Evolutionary conservation across 2,113 vertebrate species (phyloP), one percentile per base, ranked within the genome.

Genomic region (Zootoca vivipara): DNA sequence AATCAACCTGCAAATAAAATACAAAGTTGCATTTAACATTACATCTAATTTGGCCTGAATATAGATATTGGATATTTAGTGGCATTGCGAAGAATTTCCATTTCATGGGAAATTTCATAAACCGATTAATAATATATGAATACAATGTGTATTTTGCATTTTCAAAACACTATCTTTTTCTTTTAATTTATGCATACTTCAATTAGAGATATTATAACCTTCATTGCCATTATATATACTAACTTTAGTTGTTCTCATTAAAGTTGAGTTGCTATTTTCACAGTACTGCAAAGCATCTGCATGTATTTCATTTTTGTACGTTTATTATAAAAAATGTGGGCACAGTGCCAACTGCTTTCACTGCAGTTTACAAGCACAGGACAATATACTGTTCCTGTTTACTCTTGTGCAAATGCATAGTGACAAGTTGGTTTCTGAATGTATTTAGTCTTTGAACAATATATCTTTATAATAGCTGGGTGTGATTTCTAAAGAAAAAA

Each of bases 81-180:
- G 2, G 28, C 74, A 87, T 89, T 83, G 15, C 38, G n/a, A 0
- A 0, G 15, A 3, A 40, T 10, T 80, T 2, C 42, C 26, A 2
- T 89, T 92, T 89, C 85, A 77, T 83, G 89, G 15, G 85, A 90
- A 92, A 94, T 87, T 85, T 74, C 74, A 90, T 62, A 85, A 22
- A 20, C 8, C 87, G n/a, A 24, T 87, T 90, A 90, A 87, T 92
- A 90, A 89, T 92, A 40, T 26, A 67, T 67, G 15, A 82, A 40
- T 46, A 64, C 38, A 56, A 81, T 83, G 52, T 65, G 56, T n/a
- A 75, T 85, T 92, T 83, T 89, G 62, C 26, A 84, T 62, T 65
- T 28, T 75, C 56, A 83, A 33, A 89, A 89, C n/a, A 70, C 24
- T 4, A 69, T 35, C n/a, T 88, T 90, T 3, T 26, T 35, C 30